Evolutionary conservation across 1,140 invertebrate species (phyloP).

Genomic region (Cheumatopsyche charites): DNA sequence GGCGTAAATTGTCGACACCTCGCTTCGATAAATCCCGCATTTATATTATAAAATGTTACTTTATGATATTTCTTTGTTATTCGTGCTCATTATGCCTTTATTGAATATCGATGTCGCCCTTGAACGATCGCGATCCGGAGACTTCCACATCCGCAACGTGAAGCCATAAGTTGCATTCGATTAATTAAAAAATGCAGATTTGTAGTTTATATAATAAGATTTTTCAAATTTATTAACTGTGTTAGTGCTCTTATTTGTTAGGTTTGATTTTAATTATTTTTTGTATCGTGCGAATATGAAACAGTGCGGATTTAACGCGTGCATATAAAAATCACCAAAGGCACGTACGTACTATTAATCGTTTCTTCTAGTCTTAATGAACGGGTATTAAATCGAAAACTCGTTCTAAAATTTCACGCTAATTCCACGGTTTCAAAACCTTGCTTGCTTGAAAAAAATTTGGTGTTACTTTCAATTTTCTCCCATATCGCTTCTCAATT

Average conservation of each 20-base stretch:
- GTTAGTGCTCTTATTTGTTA: too few relatives aligned
- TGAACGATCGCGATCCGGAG: not conserved
- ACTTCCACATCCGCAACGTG: conserved; percentile 22
- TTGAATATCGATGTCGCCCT: conserved; percentile 15
- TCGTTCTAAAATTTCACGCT: conserved; percentile 21
- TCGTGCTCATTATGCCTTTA: not conserved
- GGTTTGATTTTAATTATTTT: too few relatives aligned
- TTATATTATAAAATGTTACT: too few relatives aligned
- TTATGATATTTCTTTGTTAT: not conserved
- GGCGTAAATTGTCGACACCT: too few relatives aligned
- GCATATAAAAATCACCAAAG: not conserved
- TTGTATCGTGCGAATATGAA: too few relatives aligned
- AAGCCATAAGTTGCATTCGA: not conserved
- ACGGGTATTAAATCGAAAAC: conserved; percentile 22
- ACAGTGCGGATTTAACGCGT: too few relatives aligned
- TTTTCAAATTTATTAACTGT: too few relatives aligned
- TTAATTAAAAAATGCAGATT: too few relatives aligned
- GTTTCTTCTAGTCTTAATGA: conserved; percentile 13
- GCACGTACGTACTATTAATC: conserved; percentile 12
- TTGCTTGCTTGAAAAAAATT: not conserved
- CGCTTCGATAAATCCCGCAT: too few relatives aligned
- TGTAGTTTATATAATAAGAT: too few relatives aligned
- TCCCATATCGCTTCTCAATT: not conserved
- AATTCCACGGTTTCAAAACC: conserved; percentile 22
- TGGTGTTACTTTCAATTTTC: conserved; percentile 18